phyloP scores from a whole-genome alignment of 2,113 vertebrate species.

The Malurus alboscapulatus region DNA sequence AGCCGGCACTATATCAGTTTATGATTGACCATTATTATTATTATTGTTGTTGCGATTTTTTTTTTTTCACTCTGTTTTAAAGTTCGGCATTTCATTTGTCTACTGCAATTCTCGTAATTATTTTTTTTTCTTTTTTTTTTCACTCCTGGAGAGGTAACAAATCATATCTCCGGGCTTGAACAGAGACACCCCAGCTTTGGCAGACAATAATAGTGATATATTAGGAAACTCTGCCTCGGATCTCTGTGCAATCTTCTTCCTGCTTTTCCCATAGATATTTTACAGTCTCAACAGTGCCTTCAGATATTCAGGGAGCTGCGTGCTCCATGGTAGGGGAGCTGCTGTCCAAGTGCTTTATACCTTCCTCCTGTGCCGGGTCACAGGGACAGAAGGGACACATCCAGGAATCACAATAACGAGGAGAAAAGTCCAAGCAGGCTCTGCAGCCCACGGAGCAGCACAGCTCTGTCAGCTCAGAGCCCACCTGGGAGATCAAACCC shows the following conservation, averaged over 20 bases:
- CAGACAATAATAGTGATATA: slow-evolving; percentile 45
- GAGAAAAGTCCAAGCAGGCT: background rate
- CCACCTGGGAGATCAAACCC: background rate
- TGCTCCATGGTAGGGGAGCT: background rate
- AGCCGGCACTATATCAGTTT: slow-evolving; percentile 67
- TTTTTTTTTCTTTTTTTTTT: background rate
- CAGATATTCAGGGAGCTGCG: background rate
- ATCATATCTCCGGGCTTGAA: background rate
- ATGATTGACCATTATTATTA: slow-evolving; percentile 72
- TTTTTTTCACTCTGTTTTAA: slow-evolving; percentile 51
- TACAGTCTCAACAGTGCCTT: slow-evolving; percentile 18
- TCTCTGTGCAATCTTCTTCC: slow-evolving; percentile 48
- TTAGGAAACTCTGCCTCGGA: slow-evolving; percentile 45
- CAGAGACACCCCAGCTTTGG: background rate
- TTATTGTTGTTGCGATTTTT: slow-evolving; percentile 54
- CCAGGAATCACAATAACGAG: background rate
- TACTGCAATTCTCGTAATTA: background rate
- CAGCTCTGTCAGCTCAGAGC: background rate
- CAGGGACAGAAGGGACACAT: background rate
- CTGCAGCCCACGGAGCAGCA: background rate
- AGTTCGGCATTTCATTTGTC: slow-evolving; percentile 56
- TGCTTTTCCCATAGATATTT: slow-evolving; percentile 45
- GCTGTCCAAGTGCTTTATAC: slow-evolving; percentile 1
- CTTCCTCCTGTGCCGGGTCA: background rate
- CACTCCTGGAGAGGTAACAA: slow-evolving; percentile 15